These are phyloP conservation scores for Asobara japonica DNA, from an alignment of 1,140 invertebrate genomes.

Conservation along the genomic window DNA sequence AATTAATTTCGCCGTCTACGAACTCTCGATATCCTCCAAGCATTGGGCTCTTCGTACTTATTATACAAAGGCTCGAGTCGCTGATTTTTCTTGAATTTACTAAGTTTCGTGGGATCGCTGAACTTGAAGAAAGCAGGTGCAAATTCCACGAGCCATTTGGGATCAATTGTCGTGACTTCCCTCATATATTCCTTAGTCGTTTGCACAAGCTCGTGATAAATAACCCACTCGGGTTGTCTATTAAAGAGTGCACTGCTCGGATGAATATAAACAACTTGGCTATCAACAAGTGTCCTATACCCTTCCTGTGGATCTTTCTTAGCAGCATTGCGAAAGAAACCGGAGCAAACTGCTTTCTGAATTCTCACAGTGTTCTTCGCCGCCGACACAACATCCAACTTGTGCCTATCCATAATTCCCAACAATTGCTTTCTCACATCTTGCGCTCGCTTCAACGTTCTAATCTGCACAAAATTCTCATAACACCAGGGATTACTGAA, in stretches of 20 bases:
- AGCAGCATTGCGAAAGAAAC: constrained; percentile 98
- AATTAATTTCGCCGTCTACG: constrained; percentile 87
- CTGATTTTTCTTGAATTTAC: constrained; percentile 99
- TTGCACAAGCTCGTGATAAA: constrained; percentile 98
- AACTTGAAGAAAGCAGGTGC: constrained; percentile 99
- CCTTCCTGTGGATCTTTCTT: constrained; percentile 99
- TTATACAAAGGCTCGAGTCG: constrained; percentile 97
- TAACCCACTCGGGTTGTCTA: constrained; percentile 97
- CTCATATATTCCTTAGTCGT: constrained; percentile 99
- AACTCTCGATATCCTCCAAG: constrained; percentile 98
- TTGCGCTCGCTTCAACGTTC: constrained; percentile 96
- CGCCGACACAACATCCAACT: constrained; percentile 96
- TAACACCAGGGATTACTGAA: constrained; percentile 99
- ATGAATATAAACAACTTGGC: constrained; percentile 99
- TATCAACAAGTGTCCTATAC: constrained; percentile 96
- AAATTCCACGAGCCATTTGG: constrained; percentile 99
- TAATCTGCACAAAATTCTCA: constrained; percentile 99
- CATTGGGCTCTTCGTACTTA: constrained; percentile 99
- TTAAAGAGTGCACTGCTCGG: constrained; percentile 98
- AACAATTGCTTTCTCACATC: constrained; percentile 98
- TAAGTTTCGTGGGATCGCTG: constrained; percentile 98
- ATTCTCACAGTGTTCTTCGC: constrained; percentile 95
- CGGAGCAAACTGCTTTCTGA: constrained; percentile 98
- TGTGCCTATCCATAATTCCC: constrained; percentile 98
- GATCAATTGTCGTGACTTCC: constrained; percentile 98